Conservation (phyloP, 37 sponge, comb jelly and placozoan species). For the Chondrosia reniformis region DNA sequence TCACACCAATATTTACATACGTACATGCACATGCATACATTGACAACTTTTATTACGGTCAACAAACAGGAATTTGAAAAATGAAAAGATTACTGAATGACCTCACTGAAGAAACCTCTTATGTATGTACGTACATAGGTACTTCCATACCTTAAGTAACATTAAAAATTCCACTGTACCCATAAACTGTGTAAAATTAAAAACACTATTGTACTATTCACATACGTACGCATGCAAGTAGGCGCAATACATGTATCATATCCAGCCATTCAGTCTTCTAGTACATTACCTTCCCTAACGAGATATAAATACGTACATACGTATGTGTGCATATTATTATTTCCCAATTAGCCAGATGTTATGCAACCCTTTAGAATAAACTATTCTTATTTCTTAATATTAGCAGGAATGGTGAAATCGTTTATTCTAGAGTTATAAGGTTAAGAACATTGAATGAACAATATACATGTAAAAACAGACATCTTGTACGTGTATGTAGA, state of each 20-base stretch:
- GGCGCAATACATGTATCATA: not conserved
- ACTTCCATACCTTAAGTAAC: not conserved
- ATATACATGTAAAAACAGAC: not conserved
- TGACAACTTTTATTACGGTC: not conserved
- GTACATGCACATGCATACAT: not conserved
- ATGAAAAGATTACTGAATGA: not conserved
- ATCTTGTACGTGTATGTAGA: conserved; percentile 9
- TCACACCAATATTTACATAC: not conserved
- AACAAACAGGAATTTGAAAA: not conserved
- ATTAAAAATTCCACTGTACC: not conserved
- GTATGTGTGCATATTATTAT: too few relatives aligned
- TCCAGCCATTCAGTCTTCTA: not conserved
- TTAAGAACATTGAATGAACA: too few relatives aligned
- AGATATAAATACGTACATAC: not conserved
- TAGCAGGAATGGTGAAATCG: too few relatives aligned
- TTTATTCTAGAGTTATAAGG: too few relatives aligned
- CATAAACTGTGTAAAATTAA: not conserved
- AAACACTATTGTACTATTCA: not conserved
- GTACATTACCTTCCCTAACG: not conserved
- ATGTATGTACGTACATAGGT: conserved; percentile 1
- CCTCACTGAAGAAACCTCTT: not conserved
- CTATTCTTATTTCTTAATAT: too few relatives aligned
- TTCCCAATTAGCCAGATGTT: too few relatives aligned
- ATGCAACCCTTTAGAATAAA: too few relatives aligned
- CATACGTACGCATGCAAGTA: conserved; percentile 22